Base-by-base conservation (phyloP, 2,888 invertebrate genomes). In the Diplazon laetatorius region DNA sequence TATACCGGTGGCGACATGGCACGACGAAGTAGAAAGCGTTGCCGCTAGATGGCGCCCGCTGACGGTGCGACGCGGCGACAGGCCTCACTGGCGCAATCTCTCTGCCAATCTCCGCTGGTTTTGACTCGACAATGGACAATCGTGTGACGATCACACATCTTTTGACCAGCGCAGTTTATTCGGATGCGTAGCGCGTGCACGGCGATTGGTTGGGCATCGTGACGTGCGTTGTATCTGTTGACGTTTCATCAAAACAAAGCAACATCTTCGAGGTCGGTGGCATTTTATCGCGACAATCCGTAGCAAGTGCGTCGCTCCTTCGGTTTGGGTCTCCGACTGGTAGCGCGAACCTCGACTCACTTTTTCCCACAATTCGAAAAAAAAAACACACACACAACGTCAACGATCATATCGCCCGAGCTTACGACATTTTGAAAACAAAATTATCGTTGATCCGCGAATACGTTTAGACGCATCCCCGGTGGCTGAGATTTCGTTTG, bases 191-290 rank as follows among this genome's bases (percentile, higher is more conserved):
- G 72, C 77, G 76, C 70, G 73, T 70, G 76, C 57, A 30, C 59
- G 46, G 77, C 46, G 82, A 87, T 87, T 88, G 88, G 87, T 59
- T 63, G 80, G 66, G 10, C 68, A 22, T 52, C 66, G 76, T 85
- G 85, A 86, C 84, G 85, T 83, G 82, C 84, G 83, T n/a, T n/a
- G n/a, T n/a, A n/a, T n/a, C n/a, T 86, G 89, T 87, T 88, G 89
- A 88, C 86, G 88, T 89, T 88, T 84, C 84, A 80, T 88, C 88
- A 89, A 89, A 89, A 89, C 89, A 89, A 89, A 89, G 89, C 86
- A 86, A 79, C 77, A 80, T 84, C 85, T 83, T 76, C 80, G 76
- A 16, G 70, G 62, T 82, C 60, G 73, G 71, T 69, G 75, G 84
- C 87, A 89, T 87, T 88, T 86, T 84, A 83, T 84, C 82, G 82